Evolutionary conservation across 2,888 invertebrate genomes (phyloP).

Genomic region (Stenurella melanura): DNA sequence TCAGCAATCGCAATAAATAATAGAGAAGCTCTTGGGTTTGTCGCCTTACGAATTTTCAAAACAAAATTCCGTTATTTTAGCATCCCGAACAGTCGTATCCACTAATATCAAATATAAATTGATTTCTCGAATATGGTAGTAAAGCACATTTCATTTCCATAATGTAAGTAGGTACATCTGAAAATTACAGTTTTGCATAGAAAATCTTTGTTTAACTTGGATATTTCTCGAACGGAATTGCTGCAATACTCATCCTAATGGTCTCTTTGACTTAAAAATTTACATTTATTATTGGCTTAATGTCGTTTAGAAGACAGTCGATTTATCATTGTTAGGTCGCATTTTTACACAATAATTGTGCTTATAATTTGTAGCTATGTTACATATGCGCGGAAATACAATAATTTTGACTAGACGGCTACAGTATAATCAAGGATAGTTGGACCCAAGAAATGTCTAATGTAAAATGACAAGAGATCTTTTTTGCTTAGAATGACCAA

Average conservation of each 20-base stretch:
- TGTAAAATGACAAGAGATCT: no score
- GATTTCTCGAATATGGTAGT: constrained; percentile 51
- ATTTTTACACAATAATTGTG: neutral
- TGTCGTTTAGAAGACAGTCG: neutral
- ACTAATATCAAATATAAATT: constrained; percentile 56
- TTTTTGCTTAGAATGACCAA: no score
- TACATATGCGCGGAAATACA: no score
- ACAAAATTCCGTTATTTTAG: neutral
- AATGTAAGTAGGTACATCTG: constrained; percentile 25
- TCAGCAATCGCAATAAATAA: no score
- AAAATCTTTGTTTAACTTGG: constrained; percentile 14
- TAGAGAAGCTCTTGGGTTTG: no score
- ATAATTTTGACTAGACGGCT: no score
- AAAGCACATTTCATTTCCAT: constrained; percentile 21
- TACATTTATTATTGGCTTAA: neutral
- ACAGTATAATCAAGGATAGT: no score
- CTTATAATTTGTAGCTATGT: no score
- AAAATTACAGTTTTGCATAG: constrained; percentile 10
- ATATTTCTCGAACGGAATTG: constrained; percentile 12
- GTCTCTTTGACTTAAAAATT: neutral
- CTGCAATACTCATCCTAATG: neutral
- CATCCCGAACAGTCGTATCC: constrained; percentile 39
- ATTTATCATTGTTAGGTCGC: neutral
- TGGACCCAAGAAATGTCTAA: no score
- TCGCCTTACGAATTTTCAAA: neutral